A percentile compares a stretch with the other conserved stretches of the same genome.
Evolutionary conservation across 2,113 vertebrate species (phyloP).

Genomic region (Phyllopteryx taeniolatus): DNA sequence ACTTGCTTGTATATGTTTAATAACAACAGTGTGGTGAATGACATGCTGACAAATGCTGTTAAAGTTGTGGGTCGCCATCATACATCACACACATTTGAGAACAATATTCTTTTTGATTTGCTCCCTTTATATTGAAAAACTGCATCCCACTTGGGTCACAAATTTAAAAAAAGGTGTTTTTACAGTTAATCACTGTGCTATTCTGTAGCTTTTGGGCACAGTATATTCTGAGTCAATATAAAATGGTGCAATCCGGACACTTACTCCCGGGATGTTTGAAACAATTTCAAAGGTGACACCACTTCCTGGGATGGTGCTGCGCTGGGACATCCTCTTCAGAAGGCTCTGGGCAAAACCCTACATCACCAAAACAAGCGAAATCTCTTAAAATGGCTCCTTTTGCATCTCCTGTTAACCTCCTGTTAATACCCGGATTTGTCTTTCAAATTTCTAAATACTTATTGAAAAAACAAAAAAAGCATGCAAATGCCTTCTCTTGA

Average conservation of each 20-base stretch:
- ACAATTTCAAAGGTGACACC: constrained; percentile 96
- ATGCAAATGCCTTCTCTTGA: no score
- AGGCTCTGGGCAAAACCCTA: constrained; percentile 89
- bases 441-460: no score
- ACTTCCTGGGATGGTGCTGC: constrained; percentile 88
- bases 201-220: no score
- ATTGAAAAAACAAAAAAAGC: no score
- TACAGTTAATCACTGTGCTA: no score
- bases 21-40: no score
- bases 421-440: no score
- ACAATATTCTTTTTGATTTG: not conserved
- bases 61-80: no score
- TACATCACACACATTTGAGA: not conserved
- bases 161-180: not conserved
- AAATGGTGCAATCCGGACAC: not conserved
- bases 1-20: no score
- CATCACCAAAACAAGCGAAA: not conserved
- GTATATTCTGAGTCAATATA: not conserved
- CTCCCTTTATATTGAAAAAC: not conserved
- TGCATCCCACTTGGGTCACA: not conserved
- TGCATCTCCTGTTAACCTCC: not conserved
- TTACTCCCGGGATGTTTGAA: constrained; percentile 96
- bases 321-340: constrained; percentile 87
- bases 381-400: not conserved
- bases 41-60: no score